These are phyloP conservation scores for Corydoras sp. DNA, from an alignment of 2,113 vertebrate genomes.

Conservation along the genomic window DNA sequence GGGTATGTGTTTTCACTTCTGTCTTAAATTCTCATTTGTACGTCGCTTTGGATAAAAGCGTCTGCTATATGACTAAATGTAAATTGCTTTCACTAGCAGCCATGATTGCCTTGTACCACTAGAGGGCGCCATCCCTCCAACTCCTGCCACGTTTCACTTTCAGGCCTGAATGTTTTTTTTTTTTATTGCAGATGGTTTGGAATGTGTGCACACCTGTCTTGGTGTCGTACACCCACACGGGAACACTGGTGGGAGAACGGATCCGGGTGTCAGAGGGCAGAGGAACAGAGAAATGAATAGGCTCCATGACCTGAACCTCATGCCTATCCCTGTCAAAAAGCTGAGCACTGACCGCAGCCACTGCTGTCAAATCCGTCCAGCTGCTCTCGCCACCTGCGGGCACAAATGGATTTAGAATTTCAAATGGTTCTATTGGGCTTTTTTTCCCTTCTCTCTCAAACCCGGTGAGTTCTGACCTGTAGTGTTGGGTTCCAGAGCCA, in stretches of 20 bases:
- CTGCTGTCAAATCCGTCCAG: slow-evolving; percentile 76
- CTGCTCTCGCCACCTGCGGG: slow-evolving; percentile 65
- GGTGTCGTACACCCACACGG: slow-evolving; percentile 81
- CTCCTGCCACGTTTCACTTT: too few species aligned
- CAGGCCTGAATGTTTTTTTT: too few species aligned
- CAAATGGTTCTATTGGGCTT: background rate
- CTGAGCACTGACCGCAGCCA: slow-evolving; percentile 79
- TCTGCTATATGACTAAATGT: too few species aligned
- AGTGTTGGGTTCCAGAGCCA: slow-evolving; percentile 80
- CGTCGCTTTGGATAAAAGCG: too few species aligned
- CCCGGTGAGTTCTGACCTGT: slow-evolving; percentile 62
- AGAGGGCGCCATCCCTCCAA: too few species aligned
- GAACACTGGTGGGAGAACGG: slow-evolving; percentile 73
- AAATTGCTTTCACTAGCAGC: too few species aligned
- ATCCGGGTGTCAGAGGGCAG: slow-evolving; percentile 71
- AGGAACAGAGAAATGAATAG: slow-evolving; percentile 79
- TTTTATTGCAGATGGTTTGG: background rate
- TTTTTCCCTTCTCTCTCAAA: background rate
- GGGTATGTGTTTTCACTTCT: too few species aligned
- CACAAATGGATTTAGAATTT: background rate
- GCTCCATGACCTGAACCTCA: slow-evolving; percentile 70
- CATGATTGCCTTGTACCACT: too few species aligned
- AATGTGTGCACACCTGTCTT: slow-evolving; percentile 67
- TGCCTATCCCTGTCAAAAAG: slow-evolving; percentile 76
- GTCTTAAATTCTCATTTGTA: too few species aligned